Evolutionary conservation across 2,113 vertebrate species (phyloP).

Genomic region (Phylloscopus trochilus): DNA sequence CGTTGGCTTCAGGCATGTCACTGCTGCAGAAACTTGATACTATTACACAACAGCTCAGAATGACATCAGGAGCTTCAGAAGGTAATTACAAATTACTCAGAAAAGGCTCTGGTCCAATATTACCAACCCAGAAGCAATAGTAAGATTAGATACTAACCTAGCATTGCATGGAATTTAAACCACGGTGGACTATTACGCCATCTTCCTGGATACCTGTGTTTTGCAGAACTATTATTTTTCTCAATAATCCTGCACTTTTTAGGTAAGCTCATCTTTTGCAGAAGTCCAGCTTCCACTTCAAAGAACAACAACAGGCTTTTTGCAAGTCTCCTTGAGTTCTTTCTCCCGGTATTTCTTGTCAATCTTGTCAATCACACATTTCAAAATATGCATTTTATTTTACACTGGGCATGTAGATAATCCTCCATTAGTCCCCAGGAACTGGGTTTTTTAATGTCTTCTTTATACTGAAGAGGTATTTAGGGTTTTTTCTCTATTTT

Average conservation of each 20-base stretch:
- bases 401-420: neutral
- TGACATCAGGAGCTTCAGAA: neutral
- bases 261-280: neutral
- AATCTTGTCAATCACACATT: neutral
- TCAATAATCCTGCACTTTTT: neutral
- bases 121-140: neutral
- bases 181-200: accelerated
- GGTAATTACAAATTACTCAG: neutral
- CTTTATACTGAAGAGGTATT: neutral
- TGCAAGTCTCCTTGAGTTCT: neutral
- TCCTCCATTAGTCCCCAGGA: neutral
- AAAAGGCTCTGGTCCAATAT: neutral
- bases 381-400: neutral
- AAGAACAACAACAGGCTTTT: neutral
- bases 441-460: neutral
- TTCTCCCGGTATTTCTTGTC: neutral
- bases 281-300: neutral
- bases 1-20: neutral
- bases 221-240: neutral
- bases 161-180: neutral
- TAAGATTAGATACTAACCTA: neutral
- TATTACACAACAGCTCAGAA: neutral
- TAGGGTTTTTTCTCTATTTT: neutral
- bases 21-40: neutral
- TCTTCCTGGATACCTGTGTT: neutral